Base-by-base conservation (phyloP, 2,888 invertebrate species). In the Pandemis cinnamomeana region DNA sequence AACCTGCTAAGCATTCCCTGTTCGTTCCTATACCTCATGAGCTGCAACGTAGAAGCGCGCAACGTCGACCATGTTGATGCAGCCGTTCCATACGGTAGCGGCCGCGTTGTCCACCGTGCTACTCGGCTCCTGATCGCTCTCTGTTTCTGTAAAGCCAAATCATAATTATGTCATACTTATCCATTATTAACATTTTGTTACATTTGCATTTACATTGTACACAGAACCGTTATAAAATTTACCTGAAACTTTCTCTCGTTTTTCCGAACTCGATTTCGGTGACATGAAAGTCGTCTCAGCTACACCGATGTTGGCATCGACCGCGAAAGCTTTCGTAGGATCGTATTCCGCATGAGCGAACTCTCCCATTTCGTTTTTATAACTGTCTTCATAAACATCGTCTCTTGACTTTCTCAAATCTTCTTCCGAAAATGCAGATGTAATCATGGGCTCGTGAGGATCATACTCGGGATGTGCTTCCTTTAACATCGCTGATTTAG, bases 11-110 rank as follows among this genome's bases (percentile, higher is more conserved):
- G 27, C 27, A 36, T 36, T 20, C 20, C 20, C 20, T 20, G 20
- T 20, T 20, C 20, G 20, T 20, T 20, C 20, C 20, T 20, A 36
- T 58, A 98, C 97, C 86, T 97, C 96, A 84, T 97, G 96, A 5
- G 98, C 97, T 11, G 96, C 96, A 8, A 98, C 97, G 80, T 97
- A 96, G 84, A 98, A 98, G 80, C 97, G 96, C 0, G 98, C 97
- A 0, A 98, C 97, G 84, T 99, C 99, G 7, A 97, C 96, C 98
- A 98, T 98, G 83, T 96, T 97, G 7, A 99, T 96, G 78, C 96
- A 96, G 1, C 99, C 99, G 75, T 96, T 96, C 98, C 98, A 98
- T 46, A 96, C 95, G 0, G 95, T 94, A 0, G 94, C 92, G 0
- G 91, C 87, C 0, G 94, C 86, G 74, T 88, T 87, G 7, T 94